Conservation (phyloP, 2,113 vertebrate species). For the Copsychus sechellarum region DNA sequence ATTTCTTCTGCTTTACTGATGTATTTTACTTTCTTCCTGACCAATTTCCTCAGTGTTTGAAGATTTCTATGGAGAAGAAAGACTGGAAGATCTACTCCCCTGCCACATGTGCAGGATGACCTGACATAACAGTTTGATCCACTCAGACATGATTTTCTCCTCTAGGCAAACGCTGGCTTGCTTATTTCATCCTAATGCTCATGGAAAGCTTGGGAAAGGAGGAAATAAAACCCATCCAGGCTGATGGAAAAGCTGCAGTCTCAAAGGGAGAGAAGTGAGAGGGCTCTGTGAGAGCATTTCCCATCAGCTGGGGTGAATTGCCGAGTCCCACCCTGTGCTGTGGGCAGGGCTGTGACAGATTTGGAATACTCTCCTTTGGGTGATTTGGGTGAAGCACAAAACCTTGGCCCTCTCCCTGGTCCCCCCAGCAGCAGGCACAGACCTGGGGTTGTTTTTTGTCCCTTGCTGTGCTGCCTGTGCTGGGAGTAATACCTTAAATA, state of each 20-base stretch:
- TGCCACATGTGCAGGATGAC: background rate
- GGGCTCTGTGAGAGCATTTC: background rate
- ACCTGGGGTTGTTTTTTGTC: background rate
- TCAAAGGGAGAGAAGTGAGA: background rate
- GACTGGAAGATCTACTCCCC: background rate
- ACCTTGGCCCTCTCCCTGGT: background rate
- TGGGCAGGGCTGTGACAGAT: background rate
- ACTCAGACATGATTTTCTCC: background rate
- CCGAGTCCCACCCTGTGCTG: background rate
- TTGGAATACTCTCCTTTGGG: background rate
- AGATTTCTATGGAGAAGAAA: background rate
- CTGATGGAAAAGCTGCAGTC: background rate
- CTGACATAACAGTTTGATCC: fast-evolving
- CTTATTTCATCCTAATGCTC: background rate
- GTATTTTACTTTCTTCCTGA: background rate
- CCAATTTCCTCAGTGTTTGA: background rate
- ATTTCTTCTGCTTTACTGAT: background rate
- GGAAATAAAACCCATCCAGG: background rate
- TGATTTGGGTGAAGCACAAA: background rate
- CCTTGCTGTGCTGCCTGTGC: background rate
- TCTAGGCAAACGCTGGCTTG: background rate
- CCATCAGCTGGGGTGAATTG: background rate
- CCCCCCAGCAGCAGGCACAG: background rate
- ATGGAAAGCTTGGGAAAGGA: background rate
- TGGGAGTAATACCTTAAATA: too few relatives aligned